Percentiles rank a stretch among this genome's conserved stretches.
Evolutionary conservation across 2,888 invertebrate species (phyloP).

Genomic region (Erannis defoliaria): DNA sequence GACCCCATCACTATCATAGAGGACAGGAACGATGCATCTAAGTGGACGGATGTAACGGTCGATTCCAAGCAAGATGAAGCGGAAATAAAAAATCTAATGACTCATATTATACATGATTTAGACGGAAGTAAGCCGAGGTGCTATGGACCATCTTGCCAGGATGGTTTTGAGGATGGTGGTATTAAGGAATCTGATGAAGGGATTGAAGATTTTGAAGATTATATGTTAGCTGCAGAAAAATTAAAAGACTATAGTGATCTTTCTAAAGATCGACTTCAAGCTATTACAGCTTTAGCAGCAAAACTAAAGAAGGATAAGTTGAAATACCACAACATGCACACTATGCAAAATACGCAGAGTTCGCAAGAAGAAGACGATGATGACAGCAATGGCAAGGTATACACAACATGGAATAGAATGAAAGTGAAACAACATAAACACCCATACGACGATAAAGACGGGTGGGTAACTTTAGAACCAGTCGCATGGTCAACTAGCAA

Average conservation of each 20-base stretch:
- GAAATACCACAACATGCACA: constrained; percentile 55
- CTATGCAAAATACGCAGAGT: constrained; percentile 46
- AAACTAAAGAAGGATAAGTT: constrained; percentile 80
- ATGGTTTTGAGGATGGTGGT: constrained; percentile 64
- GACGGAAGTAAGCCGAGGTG: constrained; percentile 72
- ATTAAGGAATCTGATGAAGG: constrained; percentile 68
- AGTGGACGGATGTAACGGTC: constrained; percentile 59
- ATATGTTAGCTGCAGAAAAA: constrained; percentile 87
- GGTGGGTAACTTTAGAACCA: constrained; percentile 92
- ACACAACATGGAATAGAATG: constrained; percentile 82
- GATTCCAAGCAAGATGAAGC: constrained; percentile 59
- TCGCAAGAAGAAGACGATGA: constrained; percentile 54
- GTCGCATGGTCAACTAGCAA: constrained; percentile 93
- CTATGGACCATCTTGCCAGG: constrained; percentile 80
- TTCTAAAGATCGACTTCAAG: constrained; percentile 76
- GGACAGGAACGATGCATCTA: constrained; percentile 61
- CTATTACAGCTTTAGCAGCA: constrained; percentile 76
- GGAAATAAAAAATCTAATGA: constrained; percentile 76
- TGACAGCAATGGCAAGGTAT: constrained; percentile 67
- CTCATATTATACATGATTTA: constrained; percentile 75
- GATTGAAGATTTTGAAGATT: constrained; percentile 87
- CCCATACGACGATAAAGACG: constrained; percentile 90
- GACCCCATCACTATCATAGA: constrained; percentile 87
- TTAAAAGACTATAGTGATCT: constrained; percentile 76
- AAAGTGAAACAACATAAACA: constrained; percentile 86